Percentiles rank a stretch among this genome's conserved stretches.
Conservation (phyloP, 2,888 invertebrate genomes). For the Drosophila robusta region DNA sequence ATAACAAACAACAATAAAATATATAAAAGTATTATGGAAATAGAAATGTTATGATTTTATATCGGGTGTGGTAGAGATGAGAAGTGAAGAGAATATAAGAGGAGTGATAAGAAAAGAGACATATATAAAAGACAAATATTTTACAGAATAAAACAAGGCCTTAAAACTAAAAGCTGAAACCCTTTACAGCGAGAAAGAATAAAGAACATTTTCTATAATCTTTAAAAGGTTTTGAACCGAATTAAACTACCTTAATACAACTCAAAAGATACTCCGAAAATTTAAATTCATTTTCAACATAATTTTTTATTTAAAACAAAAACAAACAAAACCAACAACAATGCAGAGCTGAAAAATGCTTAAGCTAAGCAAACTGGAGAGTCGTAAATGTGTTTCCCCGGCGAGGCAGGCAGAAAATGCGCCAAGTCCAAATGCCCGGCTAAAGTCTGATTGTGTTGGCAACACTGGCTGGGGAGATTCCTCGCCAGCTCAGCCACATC, state of each 20-base stretch:
- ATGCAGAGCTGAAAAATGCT: conserved; percentile 28
- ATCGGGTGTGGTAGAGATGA: too few relatives aligned
- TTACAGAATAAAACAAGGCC: background rate
- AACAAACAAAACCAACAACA: conserved; percentile 58
- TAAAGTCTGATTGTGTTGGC: background rate
- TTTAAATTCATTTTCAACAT: conserved; percentile 12
- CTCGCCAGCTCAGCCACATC: background rate
- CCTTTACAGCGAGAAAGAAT: too few relatives aligned
- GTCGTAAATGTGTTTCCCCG: background rate
- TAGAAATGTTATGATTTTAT: background rate
- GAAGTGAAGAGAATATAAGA: background rate
- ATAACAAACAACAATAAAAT: conserved; percentile 29
- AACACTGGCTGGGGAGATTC: background rate
- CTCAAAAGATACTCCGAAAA: background rate
- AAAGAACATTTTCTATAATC: too few relatives aligned
- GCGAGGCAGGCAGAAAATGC: background rate
- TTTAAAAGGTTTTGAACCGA: too few relatives aligned
- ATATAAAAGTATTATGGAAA: conserved; percentile 55
- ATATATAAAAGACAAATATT: background rate
- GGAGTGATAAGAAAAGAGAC: background rate
- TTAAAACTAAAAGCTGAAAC: background rate
- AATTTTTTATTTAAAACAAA: conserved; percentile 50
- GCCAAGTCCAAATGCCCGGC: background rate
- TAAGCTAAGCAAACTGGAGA: conserved; percentile 8
- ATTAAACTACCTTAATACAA: too few relatives aligned